These are phyloP conservation scores for Melanotaenia parkinsoni DNA, from an alignment of 2,797 vertebrate genomes.

Conservation along the genomic window DNA sequence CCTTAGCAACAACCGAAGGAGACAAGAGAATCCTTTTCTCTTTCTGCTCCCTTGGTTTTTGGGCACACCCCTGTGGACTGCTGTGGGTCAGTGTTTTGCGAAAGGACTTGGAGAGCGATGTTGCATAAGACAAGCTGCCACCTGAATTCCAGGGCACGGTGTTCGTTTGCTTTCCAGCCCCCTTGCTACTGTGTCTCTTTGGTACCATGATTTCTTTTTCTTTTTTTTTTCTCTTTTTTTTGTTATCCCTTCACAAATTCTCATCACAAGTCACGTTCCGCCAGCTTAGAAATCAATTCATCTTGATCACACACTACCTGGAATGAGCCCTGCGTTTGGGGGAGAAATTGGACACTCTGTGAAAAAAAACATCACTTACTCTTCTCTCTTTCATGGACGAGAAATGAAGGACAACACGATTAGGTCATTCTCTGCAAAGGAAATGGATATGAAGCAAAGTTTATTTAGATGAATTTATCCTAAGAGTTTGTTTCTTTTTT, in stretches of 20 bases:
- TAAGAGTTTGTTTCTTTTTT: conserved; percentile 21
- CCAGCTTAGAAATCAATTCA: conserved; percentile 69
- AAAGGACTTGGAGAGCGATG: conserved; percentile 59
- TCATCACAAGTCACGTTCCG: conserved; percentile 70
- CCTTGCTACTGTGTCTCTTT: conserved; percentile 47
- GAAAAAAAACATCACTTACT: conserved; percentile 46
- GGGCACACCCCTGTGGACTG: conserved; percentile 78
- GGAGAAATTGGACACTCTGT: conserved; percentile 49
- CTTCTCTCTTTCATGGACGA: conserved; percentile 49
- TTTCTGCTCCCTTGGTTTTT: conserved; percentile 68
- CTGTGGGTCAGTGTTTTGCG: conserved; percentile 67
- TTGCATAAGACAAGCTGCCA: conserved; percentile 63
- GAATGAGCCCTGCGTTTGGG: conserved; percentile 68
- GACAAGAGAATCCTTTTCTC: conserved; percentile 76
- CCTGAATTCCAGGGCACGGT: conserved; percentile 65
- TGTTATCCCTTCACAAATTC: conserved; percentile 64
- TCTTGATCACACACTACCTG: conserved; percentile 71
- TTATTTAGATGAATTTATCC: conserved; percentile 66
- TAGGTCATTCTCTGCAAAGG: conserved; percentile 64
- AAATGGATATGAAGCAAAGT: conserved; percentile 66
- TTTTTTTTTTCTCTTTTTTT: conserved; percentile 20
- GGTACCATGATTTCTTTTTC: conserved; percentile 56
- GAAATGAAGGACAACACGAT: conserved; percentile 68
- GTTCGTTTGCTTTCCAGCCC: conserved; percentile 37
- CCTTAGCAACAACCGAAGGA: conserved; percentile 82